A percentile compares a stretch with the other conserved stretches of the same genome.
Conservation (phyloP, 2,888 invertebrate species). For the Amorpha juglandis region DNA sequence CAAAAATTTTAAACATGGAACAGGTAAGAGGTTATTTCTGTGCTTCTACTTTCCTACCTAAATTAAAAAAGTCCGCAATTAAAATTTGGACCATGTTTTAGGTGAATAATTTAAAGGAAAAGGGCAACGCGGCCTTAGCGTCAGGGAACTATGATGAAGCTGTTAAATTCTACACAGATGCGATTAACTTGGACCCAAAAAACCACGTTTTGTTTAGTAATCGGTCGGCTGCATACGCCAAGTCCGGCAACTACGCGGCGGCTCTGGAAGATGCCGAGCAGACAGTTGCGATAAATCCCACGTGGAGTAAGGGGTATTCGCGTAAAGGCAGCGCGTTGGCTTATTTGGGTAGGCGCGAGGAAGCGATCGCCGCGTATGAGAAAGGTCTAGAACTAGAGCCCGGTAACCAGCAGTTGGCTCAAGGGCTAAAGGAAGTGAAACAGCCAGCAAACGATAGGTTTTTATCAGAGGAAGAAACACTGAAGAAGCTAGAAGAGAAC, state of each 20-base stretch:
- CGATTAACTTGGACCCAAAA: constrained; percentile 89
- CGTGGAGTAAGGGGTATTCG: constrained; percentile 95
- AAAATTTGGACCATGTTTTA: constrained; percentile 63
- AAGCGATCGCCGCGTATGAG: constrained; percentile 91
- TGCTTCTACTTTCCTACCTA: neutral
- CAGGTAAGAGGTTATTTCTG: constrained; percentile 77
- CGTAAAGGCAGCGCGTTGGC: constrained; percentile 94
- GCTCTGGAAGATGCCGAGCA: constrained; percentile 94
- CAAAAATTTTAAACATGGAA: constrained; percentile 61
- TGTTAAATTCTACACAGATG: constrained; percentile 90
- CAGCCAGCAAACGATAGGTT: neutral
- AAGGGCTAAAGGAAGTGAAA: constrained; percentile 86
- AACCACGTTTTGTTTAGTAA: constrained; percentile 97
- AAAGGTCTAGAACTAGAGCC: constrained; percentile 88
- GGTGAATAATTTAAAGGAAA: constrained; percentile 93
- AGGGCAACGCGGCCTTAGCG: constrained; percentile 93
- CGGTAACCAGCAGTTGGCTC: constrained; percentile 87
- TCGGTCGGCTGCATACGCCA: constrained; percentile 95
- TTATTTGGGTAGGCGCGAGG: constrained; percentile 88
- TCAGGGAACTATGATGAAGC: constrained; percentile 92
- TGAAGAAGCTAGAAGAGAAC: constrained; percentile 86
- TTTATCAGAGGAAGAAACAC: constrained; percentile 34
- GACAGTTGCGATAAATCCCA: constrained; percentile 91
- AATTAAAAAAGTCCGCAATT: constrained; percentile 30
- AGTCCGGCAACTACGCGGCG: constrained; percentile 88